Percentiles rank a stretch among this genome's conserved stretches.
Conservation (phyloP, 2,888 invertebrate species). For the Drosophila sordidapex region DNA sequence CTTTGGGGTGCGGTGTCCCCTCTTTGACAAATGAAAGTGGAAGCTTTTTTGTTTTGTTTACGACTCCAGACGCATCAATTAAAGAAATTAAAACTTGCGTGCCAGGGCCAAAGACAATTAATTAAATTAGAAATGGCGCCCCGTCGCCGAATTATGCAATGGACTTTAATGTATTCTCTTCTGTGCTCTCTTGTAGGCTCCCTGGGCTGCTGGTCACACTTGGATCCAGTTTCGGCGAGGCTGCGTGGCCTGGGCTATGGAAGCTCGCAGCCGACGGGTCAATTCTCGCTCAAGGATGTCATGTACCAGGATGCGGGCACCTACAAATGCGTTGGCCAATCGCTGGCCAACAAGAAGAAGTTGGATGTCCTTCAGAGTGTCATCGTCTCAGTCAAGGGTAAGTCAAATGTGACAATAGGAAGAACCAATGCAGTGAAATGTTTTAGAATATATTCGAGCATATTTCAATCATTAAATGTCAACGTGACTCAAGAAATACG, state of each 20-base stretch:
- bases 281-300: constrained; percentile 89
- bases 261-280: constrained; percentile 86
- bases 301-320: constrained; percentile 92
- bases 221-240: constrained; percentile 86
- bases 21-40: constrained; percentile 41
- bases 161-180: constrained; percentile 23
- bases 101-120: constrained; percentile 73
- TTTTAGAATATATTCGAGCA: neutral
- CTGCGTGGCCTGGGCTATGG: constrained; percentile 87
- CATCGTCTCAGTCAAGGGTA: constrained; percentile 86
- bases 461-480: neutral
- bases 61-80: constrained; percentile 74
- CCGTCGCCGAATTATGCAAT: constrained; percentile 54
- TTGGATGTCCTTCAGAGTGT: constrained; percentile 86
- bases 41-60: constrained; percentile 38
- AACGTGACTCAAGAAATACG: neutral
- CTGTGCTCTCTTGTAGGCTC: constrained; percentile 84
- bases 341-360: constrained; percentile 85
- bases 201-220: constrained; percentile 88
- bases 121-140: constrained; percentile 72
- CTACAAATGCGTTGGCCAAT: constrained; percentile 89
- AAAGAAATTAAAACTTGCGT: constrained; percentile 81
- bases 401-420: constrained; percentile 65
- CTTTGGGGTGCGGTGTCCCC: neutral
- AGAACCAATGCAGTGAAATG: neutral